Evolutionary conservation across 2,888 invertebrate genomes (phyloP).

Genomic region (Fragum fragum): DNA sequence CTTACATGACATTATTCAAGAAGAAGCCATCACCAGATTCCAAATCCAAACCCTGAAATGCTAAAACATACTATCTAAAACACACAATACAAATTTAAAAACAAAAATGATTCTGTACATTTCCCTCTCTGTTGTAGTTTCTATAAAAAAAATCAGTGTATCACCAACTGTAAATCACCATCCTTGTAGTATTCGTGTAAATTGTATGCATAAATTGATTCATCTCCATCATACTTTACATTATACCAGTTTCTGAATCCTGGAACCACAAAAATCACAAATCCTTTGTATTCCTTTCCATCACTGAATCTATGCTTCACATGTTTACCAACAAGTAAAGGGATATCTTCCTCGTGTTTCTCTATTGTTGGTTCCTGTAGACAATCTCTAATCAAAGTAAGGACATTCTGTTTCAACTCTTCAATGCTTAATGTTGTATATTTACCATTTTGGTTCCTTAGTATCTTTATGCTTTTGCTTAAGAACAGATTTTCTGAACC

Average conservation of each 20-base stretch:
- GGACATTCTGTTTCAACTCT: constrained; percentile 33
- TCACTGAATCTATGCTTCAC: constrained; percentile 30
- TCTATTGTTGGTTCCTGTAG: not conserved
- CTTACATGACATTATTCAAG: too few species aligned
- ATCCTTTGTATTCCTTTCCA: not conserved
- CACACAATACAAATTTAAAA: not conserved
- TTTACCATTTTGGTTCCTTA: constrained; percentile 33
- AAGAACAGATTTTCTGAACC: constrained; percentile 50
- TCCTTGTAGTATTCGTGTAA: constrained; percentile 32
- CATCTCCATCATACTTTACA: constrained; percentile 36
- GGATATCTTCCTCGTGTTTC: constrained; percentile 7
- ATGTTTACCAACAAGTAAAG: constrained; percentile 44
- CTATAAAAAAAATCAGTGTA: not conserved
- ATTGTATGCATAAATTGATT: constrained; percentile 44
- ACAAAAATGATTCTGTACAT: not conserved
- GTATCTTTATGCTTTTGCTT: constrained; percentile 43
- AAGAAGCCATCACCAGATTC: too few species aligned
- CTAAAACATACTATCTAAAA: too few species aligned
- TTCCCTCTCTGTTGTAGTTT: not conserved
- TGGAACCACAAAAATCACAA: constrained; percentile 39
- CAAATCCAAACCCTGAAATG: too few species aligned
- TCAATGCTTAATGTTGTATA: constrained; percentile 32
- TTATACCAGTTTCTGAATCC: constrained; percentile 51
- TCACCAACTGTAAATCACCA: constrained; percentile 33
- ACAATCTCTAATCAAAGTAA: constrained; percentile 9